Base-by-base conservation (phyloP, 1,140 invertebrate species). In the Diachasma alloeum region DNA sequence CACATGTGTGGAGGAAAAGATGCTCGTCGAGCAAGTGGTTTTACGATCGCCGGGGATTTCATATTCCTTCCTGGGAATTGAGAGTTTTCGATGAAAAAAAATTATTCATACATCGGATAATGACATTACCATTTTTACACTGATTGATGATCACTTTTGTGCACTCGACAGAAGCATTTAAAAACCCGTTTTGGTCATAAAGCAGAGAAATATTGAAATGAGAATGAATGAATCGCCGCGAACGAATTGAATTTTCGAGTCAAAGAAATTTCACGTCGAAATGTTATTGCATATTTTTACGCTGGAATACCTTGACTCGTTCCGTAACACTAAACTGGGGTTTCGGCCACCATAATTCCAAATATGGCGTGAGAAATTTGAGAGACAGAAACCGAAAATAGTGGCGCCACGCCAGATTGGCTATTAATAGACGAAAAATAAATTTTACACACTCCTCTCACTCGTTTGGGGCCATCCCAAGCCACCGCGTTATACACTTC, bases 351-450 rank as follows among this genome's bases (percentile, higher is more conserved):
- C 83, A 86, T 87, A 88, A 88, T 86, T 78, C 87, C 86, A 86
- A 88, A 88, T 88, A 88, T 87, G 87, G 86, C 80, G 85, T 87
- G 85, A 87, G 87, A 88, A 88, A 88, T 88, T 87, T 88, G 87
- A 88, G 87, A 88, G 86, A 87, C 68, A 76, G 67, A 71, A 63
- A 86, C 85, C 83, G 83, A 88, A 87, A 88, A 88, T 88, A 87
- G 86, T 88, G 86, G 85, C 86, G 82, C 80, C 78, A 83, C 78
- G 85, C 85, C 84, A 87, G 83, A 75, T 79, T 79, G 10, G 19
- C 86, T 86, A 86, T 87, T 86, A 87, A 88, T 88, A 88, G 85
- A 83, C 76, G 86, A 88, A 87, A 87, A 87, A 87, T 87, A 87
- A 87, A 87, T 84, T 84, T 87, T 84, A 83, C 84, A 79, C 82